Conservation (phyloP, 2,888 invertebrate species). For the Drosophila nigricruria region DNA sequence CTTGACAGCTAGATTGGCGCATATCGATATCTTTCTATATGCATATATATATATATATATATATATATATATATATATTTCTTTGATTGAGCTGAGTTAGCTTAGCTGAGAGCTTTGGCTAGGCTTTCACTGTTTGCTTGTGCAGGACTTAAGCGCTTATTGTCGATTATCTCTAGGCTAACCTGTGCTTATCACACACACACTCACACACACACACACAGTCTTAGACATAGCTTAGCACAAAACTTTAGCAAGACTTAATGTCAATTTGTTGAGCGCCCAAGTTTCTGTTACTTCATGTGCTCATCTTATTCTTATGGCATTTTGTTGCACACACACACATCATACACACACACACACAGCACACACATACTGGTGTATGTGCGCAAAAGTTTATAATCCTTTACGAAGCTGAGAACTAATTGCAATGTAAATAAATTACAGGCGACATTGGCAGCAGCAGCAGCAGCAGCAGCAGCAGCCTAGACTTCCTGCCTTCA, state of each 20-base stretch:
- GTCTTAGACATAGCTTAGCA: conserved; percentile 8
- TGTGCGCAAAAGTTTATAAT: conserved; percentile 75
- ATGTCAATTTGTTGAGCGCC: conserved; percentile 66
- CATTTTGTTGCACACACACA: conserved; percentile 30
- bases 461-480: conserved; percentile 23
- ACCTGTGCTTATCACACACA: conserved; percentile 14
- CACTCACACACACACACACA: conserved; percentile 3
- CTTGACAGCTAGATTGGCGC: neutral
- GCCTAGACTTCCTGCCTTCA: conserved; percentile 6
- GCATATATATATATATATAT: neutral
- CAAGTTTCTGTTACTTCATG: conserved; percentile 62
- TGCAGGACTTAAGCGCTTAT: conserved; percentile 8
- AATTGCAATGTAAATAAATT: conserved; percentile 84
- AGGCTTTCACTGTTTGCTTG: neutral
- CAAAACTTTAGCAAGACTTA: conserved; percentile 42
- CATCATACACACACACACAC: conserved; percentile 7
- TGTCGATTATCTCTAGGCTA: conserved; percentile 11
- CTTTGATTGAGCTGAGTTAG: neutral
- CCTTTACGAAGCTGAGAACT: conserved; percentile 82
- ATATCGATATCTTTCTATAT: neutral
- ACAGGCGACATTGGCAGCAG: conserved; percentile 71
- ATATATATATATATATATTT: neutral
- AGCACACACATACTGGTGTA: conserved; percentile 15
- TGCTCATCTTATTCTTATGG: conserved; percentile 24
- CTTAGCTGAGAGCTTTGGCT: neutral